phyloP scores from a whole-genome alignment of 1,140 invertebrate genomes.

The Saccostrea glomerata region DNA sequence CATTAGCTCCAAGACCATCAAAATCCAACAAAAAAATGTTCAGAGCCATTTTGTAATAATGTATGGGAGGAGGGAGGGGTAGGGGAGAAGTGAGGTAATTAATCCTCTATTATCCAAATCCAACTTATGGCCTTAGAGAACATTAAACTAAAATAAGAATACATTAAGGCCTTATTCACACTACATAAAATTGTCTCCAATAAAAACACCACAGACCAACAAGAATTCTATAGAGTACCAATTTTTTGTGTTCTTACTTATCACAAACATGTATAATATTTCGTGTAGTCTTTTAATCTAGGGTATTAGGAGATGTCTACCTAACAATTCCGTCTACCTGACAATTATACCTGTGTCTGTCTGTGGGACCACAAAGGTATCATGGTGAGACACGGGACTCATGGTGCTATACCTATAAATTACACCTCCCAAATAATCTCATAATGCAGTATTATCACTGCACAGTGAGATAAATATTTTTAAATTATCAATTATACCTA shows the following conservation, averaged over 20 bases:
- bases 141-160: conserved; percentile 17
- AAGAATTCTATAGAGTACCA: not conserved
- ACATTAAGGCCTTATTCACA: not conserved
- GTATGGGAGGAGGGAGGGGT: not conserved
- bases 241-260: not conserved
- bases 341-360: not conserved
- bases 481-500: conserved; percentile 20
- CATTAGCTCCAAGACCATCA: not conserved
- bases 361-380: not conserved
- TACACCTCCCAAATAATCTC: not conserved
- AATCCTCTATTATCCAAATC: not conserved
- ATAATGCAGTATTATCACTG: conserved; percentile 3
- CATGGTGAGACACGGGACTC: not conserved
- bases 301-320: conserved; percentile 13
- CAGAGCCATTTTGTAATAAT: not conserved
- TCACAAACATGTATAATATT: conserved; percentile 5
- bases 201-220: not conserved
- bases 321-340: not conserved
- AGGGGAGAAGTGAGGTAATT: not conserved
- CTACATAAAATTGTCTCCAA: conserved; percentile 1
- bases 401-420: not conserved
- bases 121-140: not conserved
- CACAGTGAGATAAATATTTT: not conserved
- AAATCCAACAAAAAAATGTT: not conserved
- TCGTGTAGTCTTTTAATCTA: not conserved